Conservation (phyloP, 2,113 vertebrate species). For the Alligator mississippiensis region DNA sequence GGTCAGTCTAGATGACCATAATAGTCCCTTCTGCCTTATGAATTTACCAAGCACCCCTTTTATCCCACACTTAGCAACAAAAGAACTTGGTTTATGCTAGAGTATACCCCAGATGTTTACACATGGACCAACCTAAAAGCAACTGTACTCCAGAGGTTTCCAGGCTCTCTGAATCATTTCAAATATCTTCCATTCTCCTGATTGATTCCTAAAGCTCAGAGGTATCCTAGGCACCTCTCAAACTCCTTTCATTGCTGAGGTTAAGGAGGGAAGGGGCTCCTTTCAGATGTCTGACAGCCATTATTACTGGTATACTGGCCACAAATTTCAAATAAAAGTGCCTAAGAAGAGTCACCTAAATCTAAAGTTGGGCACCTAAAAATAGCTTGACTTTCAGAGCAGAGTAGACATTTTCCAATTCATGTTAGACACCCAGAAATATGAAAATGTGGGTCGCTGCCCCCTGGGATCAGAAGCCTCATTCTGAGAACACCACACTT, state of each 20-base stretch:
- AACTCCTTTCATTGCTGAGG: not conserved
- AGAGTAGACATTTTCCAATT: conserved; percentile 24
- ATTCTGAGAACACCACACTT: not conserved
- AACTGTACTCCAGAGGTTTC: not conserved
- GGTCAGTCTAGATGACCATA: not conserved
- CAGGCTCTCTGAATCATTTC: not conserved
- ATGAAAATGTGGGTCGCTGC: not conserved
- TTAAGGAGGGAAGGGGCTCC: accelerated
- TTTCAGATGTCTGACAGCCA: not conserved
- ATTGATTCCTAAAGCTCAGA: not conserved
- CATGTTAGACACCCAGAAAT: conserved; percentile 22
- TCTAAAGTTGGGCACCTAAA: accelerated
- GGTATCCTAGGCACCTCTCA: not conserved
- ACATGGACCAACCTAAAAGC: not conserved
- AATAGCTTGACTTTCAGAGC: not conserved
- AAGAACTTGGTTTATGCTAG: not conserved
- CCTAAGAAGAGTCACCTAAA: not conserved
- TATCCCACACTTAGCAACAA: not conserved
- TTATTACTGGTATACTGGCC: not conserved
- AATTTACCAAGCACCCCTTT: not conserved
- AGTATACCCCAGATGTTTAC: too few species aligned
- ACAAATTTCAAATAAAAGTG: not conserved
- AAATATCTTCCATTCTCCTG: accelerated
- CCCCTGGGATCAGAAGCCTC: not conserved
- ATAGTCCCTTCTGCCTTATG: not conserved